These are phyloP conservation scores for Elegia similella DNA, from an alignment of 2,888 invertebrate genomes.

Conservation along the genomic window DNA sequence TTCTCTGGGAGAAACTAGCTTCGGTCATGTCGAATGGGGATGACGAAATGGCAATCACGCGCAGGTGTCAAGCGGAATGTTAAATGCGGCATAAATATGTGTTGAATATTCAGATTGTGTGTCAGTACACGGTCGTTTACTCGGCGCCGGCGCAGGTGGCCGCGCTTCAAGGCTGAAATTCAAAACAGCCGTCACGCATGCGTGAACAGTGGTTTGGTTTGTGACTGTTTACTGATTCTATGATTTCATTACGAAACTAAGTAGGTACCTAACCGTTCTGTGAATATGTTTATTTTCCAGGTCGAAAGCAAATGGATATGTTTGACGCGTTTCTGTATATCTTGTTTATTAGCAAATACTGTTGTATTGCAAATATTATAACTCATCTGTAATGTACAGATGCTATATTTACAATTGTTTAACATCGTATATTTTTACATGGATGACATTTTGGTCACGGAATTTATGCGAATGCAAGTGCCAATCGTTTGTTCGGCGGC, in stretches of 20 bases:
- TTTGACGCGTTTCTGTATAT: background rate
- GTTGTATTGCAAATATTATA: too few relatives aligned
- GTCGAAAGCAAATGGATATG: background rate
- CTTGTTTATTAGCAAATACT: too few relatives aligned
- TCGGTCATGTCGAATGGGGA: constrained; percentile 35
- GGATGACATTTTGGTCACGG: constrained; percentile 13
- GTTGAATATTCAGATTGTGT: constrained; percentile 80
- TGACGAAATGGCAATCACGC: constrained; percentile 61
- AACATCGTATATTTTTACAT: constrained; percentile 13
- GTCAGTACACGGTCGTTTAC: constrained; percentile 80
- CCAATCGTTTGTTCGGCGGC: constrained; percentile 4
- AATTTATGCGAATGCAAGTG: constrained; percentile 12
- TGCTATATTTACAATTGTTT: background rate
- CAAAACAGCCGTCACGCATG: constrained; percentile 81
- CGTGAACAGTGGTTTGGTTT: constrained; percentile 67
- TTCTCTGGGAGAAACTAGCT: constrained; percentile 28
- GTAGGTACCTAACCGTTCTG: constrained; percentile 20
- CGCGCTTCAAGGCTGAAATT: constrained; percentile 82
- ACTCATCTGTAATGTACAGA: too few relatives aligned
- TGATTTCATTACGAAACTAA: constrained; percentile 32
- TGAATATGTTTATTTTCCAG: background rate
- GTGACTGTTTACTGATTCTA: constrained; percentile 51
- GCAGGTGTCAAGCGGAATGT: constrained; percentile 74
- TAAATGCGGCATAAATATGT: constrained; percentile 71
- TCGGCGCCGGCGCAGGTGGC: constrained; percentile 84